Conservation (phyloP, 2,113 vertebrate species). For the Ctenodactylus gundi region DNA sequence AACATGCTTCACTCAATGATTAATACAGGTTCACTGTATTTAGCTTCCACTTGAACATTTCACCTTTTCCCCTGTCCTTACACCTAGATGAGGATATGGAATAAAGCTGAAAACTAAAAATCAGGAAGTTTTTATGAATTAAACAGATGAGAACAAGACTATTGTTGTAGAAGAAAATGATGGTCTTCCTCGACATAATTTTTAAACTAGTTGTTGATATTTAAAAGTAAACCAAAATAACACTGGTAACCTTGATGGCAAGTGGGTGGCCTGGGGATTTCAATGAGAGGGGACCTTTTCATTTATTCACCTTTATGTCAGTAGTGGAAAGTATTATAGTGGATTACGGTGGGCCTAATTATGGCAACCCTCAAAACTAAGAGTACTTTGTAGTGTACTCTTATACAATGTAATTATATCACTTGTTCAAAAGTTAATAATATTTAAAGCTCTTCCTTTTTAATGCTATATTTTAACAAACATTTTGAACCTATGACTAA, state of each 20-base stretch:
- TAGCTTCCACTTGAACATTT: constrained; percentile 59
- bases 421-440: constrained; percentile 22
- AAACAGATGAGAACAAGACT: constrained; percentile 21
- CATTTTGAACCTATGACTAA: not conserved
- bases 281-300: not conserved
- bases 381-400: not conserved
- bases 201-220: not conserved
- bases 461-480: constrained; percentile 14
- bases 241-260: not conserved
- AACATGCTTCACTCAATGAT: constrained; percentile 45
- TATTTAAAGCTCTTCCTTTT: not conserved
- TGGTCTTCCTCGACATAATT: not conserved
- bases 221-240: constrained; percentile 42
- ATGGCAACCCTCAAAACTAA: not conserved
- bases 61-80: not conserved
- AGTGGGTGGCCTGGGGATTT: not conserved
- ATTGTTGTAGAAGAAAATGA: constrained; percentile 14
- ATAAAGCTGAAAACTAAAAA: constrained; percentile 46
- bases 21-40: constrained; percentile 63
- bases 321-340: not conserved
- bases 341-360: not conserved
- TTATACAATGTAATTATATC: not conserved
- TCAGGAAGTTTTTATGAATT: constrained; percentile 47
- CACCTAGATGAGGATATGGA: constrained; percentile 16
- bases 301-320: not conserved